A percentile compares a stretch with the other conserved stretches of the same genome.
Conservation (phyloP, 2,888 invertebrate genomes). For the Drosophila lacicola region DNA sequence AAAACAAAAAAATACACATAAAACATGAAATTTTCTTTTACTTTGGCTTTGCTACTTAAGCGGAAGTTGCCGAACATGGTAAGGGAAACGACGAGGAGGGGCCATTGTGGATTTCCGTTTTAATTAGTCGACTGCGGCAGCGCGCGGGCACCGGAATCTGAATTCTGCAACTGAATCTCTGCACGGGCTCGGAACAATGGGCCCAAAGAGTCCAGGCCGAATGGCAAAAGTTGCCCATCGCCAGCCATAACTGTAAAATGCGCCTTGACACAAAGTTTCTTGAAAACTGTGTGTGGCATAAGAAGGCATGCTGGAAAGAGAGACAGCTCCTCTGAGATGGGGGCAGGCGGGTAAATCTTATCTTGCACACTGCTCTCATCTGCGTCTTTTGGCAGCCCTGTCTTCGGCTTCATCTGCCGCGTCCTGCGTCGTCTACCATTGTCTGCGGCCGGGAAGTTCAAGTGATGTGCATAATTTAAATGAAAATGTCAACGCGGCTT, state of each 20-base stretch:
- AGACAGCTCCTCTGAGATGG: not conserved
- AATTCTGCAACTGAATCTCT: slow-evolving; percentile 61
- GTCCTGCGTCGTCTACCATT: slow-evolving; percentile 27
- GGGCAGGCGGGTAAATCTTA: slow-evolving; percentile 33
- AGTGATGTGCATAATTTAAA: slow-evolving; percentile 82
- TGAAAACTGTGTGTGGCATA: slow-evolving; percentile 12
- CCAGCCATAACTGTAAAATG: slow-evolving; percentile 78
- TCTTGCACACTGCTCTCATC: slow-evolving; percentile 41
- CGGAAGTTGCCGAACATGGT: slow-evolving; percentile 52
- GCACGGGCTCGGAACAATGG: slow-evolving; percentile 49
- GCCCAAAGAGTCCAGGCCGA: slow-evolving; percentile 44
- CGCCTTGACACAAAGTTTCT: slow-evolving; percentile 76
- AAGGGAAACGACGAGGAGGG: not conserved
- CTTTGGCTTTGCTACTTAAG: slow-evolving; percentile 72
- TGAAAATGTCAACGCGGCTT: slow-evolving; percentile 81
- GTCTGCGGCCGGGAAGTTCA: slow-evolving; percentile 70
- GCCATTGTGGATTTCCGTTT: slow-evolving; percentile 79
- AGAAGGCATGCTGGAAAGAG: not conserved
- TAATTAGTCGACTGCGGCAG: slow-evolving; percentile 73
- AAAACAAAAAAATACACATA: slow-evolving; percentile 50
- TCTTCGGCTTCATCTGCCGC: slow-evolving; percentile 48
- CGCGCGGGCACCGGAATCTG: slow-evolving; percentile 44
- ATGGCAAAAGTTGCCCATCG: slow-evolving; percentile 73
- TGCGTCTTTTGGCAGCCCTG: slow-evolving; percentile 33
- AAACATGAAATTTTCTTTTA: slow-evolving; percentile 74